Base-by-base conservation (phyloP, 2,888 invertebrate species). In the Steromphala cineraria region DNA sequence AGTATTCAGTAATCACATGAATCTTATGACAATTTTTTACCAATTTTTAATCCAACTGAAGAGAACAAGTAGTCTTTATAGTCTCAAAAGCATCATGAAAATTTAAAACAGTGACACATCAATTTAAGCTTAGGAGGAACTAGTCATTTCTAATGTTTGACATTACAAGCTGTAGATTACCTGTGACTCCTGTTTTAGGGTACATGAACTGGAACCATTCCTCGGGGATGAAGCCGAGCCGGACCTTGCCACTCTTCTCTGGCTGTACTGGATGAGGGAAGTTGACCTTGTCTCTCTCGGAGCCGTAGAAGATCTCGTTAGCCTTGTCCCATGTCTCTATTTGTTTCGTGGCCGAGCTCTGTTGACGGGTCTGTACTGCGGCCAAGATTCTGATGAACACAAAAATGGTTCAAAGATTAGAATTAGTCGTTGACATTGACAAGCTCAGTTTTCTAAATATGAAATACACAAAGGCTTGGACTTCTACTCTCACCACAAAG, bases 151-250 rank as follows among this genome's bases (percentile, higher is more conserved):
- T 36, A 36, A 36, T 36, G 36, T 36, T 4, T 7, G 7, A 4
- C 7, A 40, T 7, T 17, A 31, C 7, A 13, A 28, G 81, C 36
- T 4, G 36, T 36, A 36, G 36, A 87, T 24, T 84, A 95, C 96
- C 96, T 86, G 96, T 95, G 28, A 95, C 96, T 83, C 96, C 96
- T 87, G 99, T 99, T 94, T 99, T 99, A 86, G 96, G 96, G 94
- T 99, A 98, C 94, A 99, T 97, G 90, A 97, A 96, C 88, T 96
- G 95, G 95, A 98, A 99, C 98, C 98, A 99, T 94, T 97, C 96
- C 89, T 99, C 98, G 62, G 99, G 99, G 86, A 99, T 90, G 92
- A 99, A 97, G 71, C 97, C 97, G 90, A 98, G 93, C 79, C 98
- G 96, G 81, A 97, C 97, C 88, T 94, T 94, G 83, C 96, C 96